These are phyloP conservation scores for Spongilla lacustris DNA, from an alignment of 37 sponge, comb jelly and placozoan genomes.

Conservation along the genomic window DNA sequence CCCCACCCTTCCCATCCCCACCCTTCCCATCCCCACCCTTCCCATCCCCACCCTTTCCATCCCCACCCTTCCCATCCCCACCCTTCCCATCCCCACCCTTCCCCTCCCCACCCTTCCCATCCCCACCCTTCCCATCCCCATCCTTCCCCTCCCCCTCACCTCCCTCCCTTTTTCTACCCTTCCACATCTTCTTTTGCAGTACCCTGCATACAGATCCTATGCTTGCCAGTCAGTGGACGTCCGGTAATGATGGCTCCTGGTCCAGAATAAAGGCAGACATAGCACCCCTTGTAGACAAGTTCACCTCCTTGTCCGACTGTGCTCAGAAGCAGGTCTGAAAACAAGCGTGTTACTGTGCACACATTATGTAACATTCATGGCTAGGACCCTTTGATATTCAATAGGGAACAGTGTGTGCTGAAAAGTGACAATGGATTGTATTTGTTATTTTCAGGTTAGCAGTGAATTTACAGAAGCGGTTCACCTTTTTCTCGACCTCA, in stretches of 20 bases:
- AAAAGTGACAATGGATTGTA: neutral
- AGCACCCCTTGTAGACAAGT: slow-evolving; percentile 2
- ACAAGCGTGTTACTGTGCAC: too few relatives aligned
- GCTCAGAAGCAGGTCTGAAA: slow-evolving; percentile 23
- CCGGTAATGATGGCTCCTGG: slow-evolving; percentile 61
- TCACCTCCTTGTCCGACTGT: slow-evolving; percentile 33
- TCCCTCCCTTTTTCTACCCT: neutral
- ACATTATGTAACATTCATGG: neutral
- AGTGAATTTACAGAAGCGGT: slow-evolving; percentile 59
- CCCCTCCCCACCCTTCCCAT: neutral
- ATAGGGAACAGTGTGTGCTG: neutral
- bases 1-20: neutral
- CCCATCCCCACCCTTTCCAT: neutral
- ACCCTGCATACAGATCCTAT: slow-evolving; percentile 39
- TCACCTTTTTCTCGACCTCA: slow-evolving; percentile 61
- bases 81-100: too few relatives aligned
- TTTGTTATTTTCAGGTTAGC: slow-evolving; percentile 22
- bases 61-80: neutral
- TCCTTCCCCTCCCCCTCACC: neutral
- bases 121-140: neutral
- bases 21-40: neutral
- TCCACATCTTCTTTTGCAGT: slow-evolving; percentile 7
- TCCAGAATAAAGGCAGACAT: slow-evolving; percentile 47
- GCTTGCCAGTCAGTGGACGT: slow-evolving; percentile 54
- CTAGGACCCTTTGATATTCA: neutral